These are phyloP conservation scores for Plotosus lineatus DNA, from an alignment of 2,113 vertebrate species.

Conservation along the genomic window DNA sequence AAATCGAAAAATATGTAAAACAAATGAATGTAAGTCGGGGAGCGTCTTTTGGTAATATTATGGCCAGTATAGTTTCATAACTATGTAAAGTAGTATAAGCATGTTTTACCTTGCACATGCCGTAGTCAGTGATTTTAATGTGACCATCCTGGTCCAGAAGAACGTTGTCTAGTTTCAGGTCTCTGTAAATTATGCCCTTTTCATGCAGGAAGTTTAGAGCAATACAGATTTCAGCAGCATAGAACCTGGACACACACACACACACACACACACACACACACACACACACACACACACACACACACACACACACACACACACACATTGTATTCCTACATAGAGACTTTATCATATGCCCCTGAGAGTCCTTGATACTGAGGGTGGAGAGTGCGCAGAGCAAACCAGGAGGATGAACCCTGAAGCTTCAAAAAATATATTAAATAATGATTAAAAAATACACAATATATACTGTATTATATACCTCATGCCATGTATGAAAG, in stretches of 20 bases:
- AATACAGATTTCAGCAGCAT: conserved; percentile 96
- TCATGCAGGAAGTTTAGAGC: conserved; percentile 98
- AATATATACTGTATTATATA: too few relatives aligned
- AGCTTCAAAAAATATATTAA: too few relatives aligned
- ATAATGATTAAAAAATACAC: too few relatives aligned
- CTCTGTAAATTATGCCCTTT: conserved; percentile 95
- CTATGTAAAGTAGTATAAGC: neutral
- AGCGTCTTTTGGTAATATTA: too few relatives aligned
- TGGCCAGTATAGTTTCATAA: too few relatives aligned
- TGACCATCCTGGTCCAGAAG: conserved; percentile 94
- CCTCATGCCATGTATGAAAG: too few relatives aligned
- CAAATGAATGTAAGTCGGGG: too few relatives aligned
- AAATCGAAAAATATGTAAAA: too few relatives aligned
- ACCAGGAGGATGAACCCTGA: neutral
- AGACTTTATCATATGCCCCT: neutral
- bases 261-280: conserved; percentile 30
- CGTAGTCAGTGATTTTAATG: conserved; percentile 97
- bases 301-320: conserved; percentile 28
- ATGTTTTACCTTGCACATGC: conserved; percentile 99
- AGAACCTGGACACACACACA: conserved; percentile 79
- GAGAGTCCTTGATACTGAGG: neutral
- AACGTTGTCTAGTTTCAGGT: conserved; percentile 98
- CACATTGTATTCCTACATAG: neutral
- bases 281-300: conserved; percentile 33
- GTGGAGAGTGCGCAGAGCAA: neutral